Evolutionary conservation across 2,113 vertebrate genomes (phyloP), one percentile per base, ranked within the genome.

Genomic region (Podiceps cristatus): DNA sequence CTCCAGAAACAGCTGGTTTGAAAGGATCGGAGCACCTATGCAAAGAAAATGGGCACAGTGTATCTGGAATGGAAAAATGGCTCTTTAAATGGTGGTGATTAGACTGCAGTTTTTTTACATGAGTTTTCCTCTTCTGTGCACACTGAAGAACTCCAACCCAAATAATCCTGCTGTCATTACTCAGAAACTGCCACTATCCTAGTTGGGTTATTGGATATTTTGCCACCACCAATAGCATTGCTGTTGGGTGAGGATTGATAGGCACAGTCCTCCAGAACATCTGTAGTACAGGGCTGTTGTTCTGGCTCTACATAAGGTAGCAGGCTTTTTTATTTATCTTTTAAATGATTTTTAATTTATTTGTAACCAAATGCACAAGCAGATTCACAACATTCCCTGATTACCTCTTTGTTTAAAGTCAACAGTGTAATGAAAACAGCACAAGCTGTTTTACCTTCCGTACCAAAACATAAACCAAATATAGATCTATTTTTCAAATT

Each of bases 401-500:
- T 89, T 89, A 89, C 31, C 8, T 13, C 9, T 71, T 20, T 59
- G 44, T 84, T 86, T 93, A 69, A 85, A 93, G 59, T 74, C 55
- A 74, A n/a, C 31, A 84, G 13, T 42, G 33, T 55, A 84, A 77
- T 84, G 63, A 86, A 82, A 96, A 63, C 20, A 78, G 68, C 24
- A 81, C 60, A 92, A 86, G 49, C 28, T 86, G 28, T 74, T 96
- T 90, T 72, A 59, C 20, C 13, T 85, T 94, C 56, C 3, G 1
- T 52, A 82, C 33, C 33, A 82, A 92, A 94, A 85, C 45, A 93
- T 49, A 86, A 76, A 28, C 53, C n/a, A 92, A 93, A 93, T 47
- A 88, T 35, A 59, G 63, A 90, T 90, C 35, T 83, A 0, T 62
- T 79, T 93, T 94, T 80, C 86, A 83, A 93, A 96, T 92, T 71